Conservation (phyloP, 2,888 invertebrate species). For the Automeris io region DNA sequence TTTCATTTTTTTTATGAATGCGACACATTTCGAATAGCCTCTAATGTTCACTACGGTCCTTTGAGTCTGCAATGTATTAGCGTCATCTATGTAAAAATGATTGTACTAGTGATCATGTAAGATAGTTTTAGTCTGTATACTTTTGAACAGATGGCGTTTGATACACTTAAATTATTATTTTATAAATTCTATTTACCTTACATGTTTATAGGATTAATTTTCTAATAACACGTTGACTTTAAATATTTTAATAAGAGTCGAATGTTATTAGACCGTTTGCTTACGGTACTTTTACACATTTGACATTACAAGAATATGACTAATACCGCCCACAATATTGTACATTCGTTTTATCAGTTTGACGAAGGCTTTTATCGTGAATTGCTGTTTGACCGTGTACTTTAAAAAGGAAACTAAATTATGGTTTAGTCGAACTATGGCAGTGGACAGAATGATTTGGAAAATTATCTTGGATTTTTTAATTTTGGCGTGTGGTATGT, state of each 20-base stretch:
- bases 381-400: conserved; percentile 11
- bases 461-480: conserved; percentile 53
- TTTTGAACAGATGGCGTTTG: too few species aligned
- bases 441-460: conserved; percentile 44
- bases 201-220: too few species aligned
- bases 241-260: too few species aligned
- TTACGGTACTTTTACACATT: conserved; percentile 19
- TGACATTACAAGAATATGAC: conserved; percentile 28
- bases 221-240: too few species aligned
- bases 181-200: too few species aligned
- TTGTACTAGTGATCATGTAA: not conserved
- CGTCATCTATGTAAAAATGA: not conserved
- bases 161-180: too few species aligned
- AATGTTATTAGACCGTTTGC: not conserved
- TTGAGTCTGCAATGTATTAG: too few species aligned
- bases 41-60: too few species aligned
- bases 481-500: conserved; percentile 52
- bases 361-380: conserved; percentile 17
- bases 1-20: too few species aligned
- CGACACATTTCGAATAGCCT: too few species aligned
- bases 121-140: too few species aligned
- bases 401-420: conserved; percentile 10
- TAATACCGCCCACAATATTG: conserved; percentile 27
- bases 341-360: conserved; percentile 31
- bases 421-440: conserved; percentile 27